These are phyloP conservation scores for Oxyura jamaicensis DNA, from an alignment of 2,113 vertebrate species.

Conservation along the genomic window DNA sequence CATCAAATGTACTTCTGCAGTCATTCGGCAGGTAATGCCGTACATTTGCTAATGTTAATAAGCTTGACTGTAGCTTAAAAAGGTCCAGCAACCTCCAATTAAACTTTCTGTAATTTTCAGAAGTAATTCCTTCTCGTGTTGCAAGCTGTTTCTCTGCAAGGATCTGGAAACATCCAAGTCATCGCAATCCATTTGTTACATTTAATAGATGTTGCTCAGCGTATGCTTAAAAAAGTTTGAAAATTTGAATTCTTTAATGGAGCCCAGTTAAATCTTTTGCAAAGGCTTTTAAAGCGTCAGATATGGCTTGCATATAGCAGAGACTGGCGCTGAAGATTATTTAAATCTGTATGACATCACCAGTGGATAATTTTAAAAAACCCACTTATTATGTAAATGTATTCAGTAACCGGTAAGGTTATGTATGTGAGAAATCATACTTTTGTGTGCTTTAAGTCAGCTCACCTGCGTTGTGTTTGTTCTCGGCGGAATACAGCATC, in stretches of 20 bases:
- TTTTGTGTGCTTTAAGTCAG: background rate
- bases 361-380: constrained; percentile 32
- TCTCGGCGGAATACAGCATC: background rate
- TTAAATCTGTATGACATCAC: constrained; percentile 42
- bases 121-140: background rate
- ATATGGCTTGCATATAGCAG: background rate
- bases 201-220: background rate
- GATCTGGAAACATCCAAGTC: background rate
- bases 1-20: background rate
- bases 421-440: constrained; percentile 5
- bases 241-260: background rate
- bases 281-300: background rate
- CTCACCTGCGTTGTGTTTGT: constrained; percentile 19
- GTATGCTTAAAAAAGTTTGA: background rate
- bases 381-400: constrained; percentile 22
- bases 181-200: background rate
- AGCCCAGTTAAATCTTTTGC: background rate
- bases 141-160: background rate
- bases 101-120: background rate
- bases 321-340: background rate
- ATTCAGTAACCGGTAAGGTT: background rate
- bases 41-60: background rate
- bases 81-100: background rate
- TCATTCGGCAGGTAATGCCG: background rate
- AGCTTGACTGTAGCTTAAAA: background rate